Evolutionary conservation across 2,113 vertebrate genomes (phyloP), one percentile per base, ranked within the genome.

Genomic region (Actenoides hombroni): DNA sequence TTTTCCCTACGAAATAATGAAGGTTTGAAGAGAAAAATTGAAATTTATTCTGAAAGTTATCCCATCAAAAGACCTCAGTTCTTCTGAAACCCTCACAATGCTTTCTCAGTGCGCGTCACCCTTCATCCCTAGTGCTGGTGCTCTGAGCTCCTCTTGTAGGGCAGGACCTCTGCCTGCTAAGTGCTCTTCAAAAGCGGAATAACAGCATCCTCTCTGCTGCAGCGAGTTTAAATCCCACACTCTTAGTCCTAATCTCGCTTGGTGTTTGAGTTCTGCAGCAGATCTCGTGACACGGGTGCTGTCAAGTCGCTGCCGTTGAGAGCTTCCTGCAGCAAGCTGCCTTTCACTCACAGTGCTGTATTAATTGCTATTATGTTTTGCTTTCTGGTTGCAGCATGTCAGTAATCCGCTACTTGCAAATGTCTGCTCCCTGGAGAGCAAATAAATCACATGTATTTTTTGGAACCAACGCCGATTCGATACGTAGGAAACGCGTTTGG

Each of bases 321-420:
- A 90, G 24, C 49, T 51, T 83, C 95, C 51, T 73, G 56, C n/a
- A 90, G 85, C 71, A 64, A 53, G 65, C 7, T 26, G 35, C 64
- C 97, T 96, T 78, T 86, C 42, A 51, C 81, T 90, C 93, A 73
- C 79, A 90, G 23, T 86, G 61, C 56, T 78, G 24, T 86, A 93
- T 95, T 88, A 96, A 84, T 91, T 86, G 77, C 80, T 87, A 56
- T 90, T 95, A 92, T 92, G 71, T 96, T 97, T 97, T 97, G 94
- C 92, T 96, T 97, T 83, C 91, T 75, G 73, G 67, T 87, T 93
- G 69, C 73, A 77, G 83, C 85, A 92, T 94, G 71, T 95, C 85
- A 92, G 73, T 87, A 91, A 96, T 96, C 86, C 97, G 77, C 88
- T 94, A 48, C 86, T 96, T 95, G 96, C 46, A 94, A 97, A 96